These are phyloP conservation scores for chimpanzee (Pan troglodytes) DNA, from an alignment of 2,113 vertebrate species.

Conservation along the genomic window NHGRI_mPanTro3-v2.1_pri NC_072402.2:107105501-107106000, in stretches of 20 bases:
- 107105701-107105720: background rate
- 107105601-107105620: background rate
- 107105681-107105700: background rate
- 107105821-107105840: slow-evolving; percentile 1
- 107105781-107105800: background rate
- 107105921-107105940: background rate
- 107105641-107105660: background rate
- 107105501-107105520: background rate
- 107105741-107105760: background rate
- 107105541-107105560: background rate
- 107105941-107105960: background rate
- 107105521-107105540: background rate
- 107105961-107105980: background rate
- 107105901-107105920: background rate
- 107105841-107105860: background rate
- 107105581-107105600: background rate
- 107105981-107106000: background rate
- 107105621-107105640: slow-evolving; percentile 11
- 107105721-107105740: background rate
- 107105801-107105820: background rate
- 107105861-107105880: background rate
- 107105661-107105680: background rate
- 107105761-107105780: background rate
- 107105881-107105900: background rate
- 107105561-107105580: background rate